Conservation (phyloP, 2,888 invertebrate species). For the Trisateles emortualis region DNA sequence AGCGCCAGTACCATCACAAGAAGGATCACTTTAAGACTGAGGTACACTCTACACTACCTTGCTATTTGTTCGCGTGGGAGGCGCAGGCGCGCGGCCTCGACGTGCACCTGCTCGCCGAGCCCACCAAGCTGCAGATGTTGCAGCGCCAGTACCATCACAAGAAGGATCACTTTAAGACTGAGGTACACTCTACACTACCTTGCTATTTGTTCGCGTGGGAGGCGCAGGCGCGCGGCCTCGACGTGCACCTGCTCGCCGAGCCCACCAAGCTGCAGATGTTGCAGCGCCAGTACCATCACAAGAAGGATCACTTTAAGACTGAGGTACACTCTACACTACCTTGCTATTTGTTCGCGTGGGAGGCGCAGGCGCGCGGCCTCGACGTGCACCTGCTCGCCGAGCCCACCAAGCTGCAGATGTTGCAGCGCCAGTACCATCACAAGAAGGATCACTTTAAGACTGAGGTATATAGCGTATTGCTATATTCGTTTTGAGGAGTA, state of each 20-base stretch:
- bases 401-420: slow-evolving; percentile 97
- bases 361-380: too few species aligned
- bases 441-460: slow-evolving; percentile 97
- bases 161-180: slow-evolving; percentile 95
- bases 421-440: slow-evolving; percentile 95
- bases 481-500: too few species aligned
- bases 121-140: slow-evolving; percentile 97
- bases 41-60: too few species aligned
- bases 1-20: slow-evolving; percentile 95
- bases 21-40: slow-evolving; percentile 96
- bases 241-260: slow-evolving; percentile 98
- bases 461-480: too few species aligned
- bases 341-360: too few species aligned
- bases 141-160: slow-evolving; percentile 96
- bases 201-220: too few species aligned
- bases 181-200: too few species aligned
- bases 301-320: slow-evolving; percentile 96
- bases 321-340: too few species aligned
- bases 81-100: too few species aligned
- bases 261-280: slow-evolving; percentile 98
- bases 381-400: slow-evolving; percentile 98
- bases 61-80: too few species aligned
- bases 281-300: slow-evolving; percentile 95
- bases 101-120: slow-evolving; percentile 98
- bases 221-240: too few species aligned